phyloP scores from a whole-genome alignment of 2,113 vertebrate species.

The Cochlearius cochlearius region DNA sequence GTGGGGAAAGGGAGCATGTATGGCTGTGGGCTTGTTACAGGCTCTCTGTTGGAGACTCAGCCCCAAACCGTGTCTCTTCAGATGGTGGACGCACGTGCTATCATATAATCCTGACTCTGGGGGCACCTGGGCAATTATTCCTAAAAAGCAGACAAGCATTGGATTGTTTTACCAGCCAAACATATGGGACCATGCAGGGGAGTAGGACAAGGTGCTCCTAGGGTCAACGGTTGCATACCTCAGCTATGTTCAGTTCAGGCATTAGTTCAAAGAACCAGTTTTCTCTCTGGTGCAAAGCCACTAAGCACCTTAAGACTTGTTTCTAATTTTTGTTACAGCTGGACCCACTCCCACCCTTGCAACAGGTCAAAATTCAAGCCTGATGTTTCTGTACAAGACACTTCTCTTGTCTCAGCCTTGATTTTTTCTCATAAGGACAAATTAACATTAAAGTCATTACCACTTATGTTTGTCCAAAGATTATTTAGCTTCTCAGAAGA shows the following conservation, averaged over 20 bases:
- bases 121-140: background rate
- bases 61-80: background rate
- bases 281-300: background rate
- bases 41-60: background rate
- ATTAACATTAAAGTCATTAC: background rate
- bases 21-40: background rate
- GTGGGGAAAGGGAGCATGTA: background rate
- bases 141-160: background rate
- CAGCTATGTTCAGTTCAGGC: background rate
- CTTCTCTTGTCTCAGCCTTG: background rate
- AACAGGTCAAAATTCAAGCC: background rate
- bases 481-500: background rate
- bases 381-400: background rate
- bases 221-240: background rate
- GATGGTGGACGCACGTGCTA: background rate
- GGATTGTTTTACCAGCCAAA: background rate
- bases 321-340: background rate
- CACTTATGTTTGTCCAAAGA: background rate
- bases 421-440: background rate
- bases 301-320: background rate
- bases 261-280: background rate
- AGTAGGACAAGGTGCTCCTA: background rate
- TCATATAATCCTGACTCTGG: background rate
- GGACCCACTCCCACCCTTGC: background rate
- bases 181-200: background rate